Evolutionary conservation across 2,797 vertebrate species (phyloP), one percentile per base, ranked within the genome.

Genomic region (Labroides dimidiatus): DNA sequence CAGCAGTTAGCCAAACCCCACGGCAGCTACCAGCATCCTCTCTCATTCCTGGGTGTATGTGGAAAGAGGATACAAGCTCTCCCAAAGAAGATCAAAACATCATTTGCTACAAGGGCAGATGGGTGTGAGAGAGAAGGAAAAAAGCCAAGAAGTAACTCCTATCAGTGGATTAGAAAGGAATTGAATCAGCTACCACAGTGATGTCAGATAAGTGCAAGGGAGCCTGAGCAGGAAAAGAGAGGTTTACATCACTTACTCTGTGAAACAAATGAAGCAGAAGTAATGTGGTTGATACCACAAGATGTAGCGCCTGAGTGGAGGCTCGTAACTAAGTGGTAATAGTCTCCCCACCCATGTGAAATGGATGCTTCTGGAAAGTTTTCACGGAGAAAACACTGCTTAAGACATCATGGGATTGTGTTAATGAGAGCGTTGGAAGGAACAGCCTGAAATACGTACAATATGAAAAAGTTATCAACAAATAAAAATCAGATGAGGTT

Each of bases 81-180:
- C 10, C 11, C 55, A 41, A 53, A 81, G 69, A 56, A 77, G 73
- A 84, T 82, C 77, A 84, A 81, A 86, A 74, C 80, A 83, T 67
- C 42, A 66, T 80, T 80, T 4, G 3, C 75, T 70, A 84, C 80
- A 77, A 81, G 84, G 77, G 76, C 77, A 80, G 78, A 82, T 62
- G 74, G 62, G 73, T 39, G 14, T 39, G 70, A 72, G 79, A 63
- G 84, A 82, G 69, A 64, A 60, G 51, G 80, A 72, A 86, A 89
- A 87, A 87, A 80, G 85, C 74, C 67, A 60, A 74, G 77, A 82
- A 86, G 83, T 77, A 86, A 72, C 82, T 88, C 72, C 74, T 69
- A 57, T 85, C 69, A 71, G 71, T 84, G 76, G 74, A 78, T 82
- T 79, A 80, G 47, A 73, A 30, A 74, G 48, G 58, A 81, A 78